Evolutionary conservation across 2,113 vertebrate species (phyloP).

Genomic region (Indri indri): DNA sequence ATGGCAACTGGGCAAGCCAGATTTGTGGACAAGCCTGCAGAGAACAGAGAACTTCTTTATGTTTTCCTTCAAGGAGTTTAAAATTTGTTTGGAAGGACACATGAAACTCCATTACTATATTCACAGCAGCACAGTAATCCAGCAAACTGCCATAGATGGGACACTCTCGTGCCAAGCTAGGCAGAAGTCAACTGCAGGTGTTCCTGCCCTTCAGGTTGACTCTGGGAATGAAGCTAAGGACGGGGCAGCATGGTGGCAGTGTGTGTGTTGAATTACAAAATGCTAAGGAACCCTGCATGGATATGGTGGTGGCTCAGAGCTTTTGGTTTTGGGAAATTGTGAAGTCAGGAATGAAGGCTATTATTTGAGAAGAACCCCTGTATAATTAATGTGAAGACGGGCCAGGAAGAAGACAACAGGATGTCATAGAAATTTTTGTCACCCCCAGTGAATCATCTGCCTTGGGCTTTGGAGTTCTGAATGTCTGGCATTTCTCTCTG

Average conservation of each 20-base stretch:
- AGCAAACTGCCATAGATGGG: background rate
- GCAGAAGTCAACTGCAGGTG: background rate
- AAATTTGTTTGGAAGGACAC: background rate
- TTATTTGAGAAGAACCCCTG: background rate
- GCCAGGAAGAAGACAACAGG: background rate
- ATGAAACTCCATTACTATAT: background rate
- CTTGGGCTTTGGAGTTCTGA: constrained; percentile 61
- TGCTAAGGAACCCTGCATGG: background rate
- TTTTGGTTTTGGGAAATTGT: background rate
- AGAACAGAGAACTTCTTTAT: background rate
- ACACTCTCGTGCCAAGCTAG: background rate
- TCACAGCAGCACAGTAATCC: background rate
- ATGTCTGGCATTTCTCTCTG: constrained; percentile 65
- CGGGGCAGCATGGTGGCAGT: rapidly evolving
- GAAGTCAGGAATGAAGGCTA: background rate
- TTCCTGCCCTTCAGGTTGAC: rapidly evolving
- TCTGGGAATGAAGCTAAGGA: background rate
- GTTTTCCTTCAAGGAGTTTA: background rate
- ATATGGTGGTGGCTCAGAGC: background rate
- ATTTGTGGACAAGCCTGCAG: background rate
- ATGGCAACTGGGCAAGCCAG: background rate
- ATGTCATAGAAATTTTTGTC: background rate
- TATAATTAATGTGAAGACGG: background rate
- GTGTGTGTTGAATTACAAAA: background rate
- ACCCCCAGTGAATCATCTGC: constrained; percentile 51